A percentile compares a stretch with the other conserved stretches of the same genome.
Conservation (phyloP, 2,888 invertebrate species). For the Pachymerium ferrugineum region DNA sequence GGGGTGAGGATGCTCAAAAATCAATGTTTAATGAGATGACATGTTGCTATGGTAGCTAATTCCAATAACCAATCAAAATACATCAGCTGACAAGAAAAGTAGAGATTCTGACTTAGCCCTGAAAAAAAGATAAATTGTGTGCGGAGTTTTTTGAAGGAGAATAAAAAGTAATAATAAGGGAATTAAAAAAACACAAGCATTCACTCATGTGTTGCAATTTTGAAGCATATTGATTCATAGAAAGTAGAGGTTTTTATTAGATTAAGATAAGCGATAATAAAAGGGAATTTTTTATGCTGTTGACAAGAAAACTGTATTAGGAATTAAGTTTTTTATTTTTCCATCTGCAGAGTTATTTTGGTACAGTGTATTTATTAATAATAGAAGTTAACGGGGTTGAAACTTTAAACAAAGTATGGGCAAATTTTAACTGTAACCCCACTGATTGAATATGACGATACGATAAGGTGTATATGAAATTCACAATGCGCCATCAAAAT, state of each 20-base stretch:
- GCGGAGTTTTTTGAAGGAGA: neutral
- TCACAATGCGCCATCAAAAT: neutral
- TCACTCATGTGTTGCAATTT: neutral
- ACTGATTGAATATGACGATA: neutral
- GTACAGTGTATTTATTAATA: too few species aligned
- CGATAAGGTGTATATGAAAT: neutral
- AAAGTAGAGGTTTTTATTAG: neutral
- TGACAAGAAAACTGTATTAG: too few species aligned
- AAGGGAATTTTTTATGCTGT: neutral
- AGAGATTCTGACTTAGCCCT: conserved; percentile 1
- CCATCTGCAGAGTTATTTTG: too few species aligned
- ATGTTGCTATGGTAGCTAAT: conserved; percentile 35
- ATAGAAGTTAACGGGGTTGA: too few species aligned
- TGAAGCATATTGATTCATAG: neutral
- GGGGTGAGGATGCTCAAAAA: conserved; percentile 30
- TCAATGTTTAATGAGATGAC: conserved; percentile 37
- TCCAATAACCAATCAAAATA: conserved; percentile 35
- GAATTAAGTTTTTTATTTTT: too few species aligned
- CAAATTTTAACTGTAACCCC: too few species aligned
- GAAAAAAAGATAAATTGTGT: neutral
- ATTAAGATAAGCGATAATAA: neutral
- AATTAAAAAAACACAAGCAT: neutral
- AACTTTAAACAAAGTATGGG: too few species aligned
- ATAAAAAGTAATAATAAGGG: neutral
- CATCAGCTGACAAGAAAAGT: conserved; percentile 25